phyloP scores from a whole-genome alignment of 1,140 invertebrate species.

The Drosophila pandora region DNA sequence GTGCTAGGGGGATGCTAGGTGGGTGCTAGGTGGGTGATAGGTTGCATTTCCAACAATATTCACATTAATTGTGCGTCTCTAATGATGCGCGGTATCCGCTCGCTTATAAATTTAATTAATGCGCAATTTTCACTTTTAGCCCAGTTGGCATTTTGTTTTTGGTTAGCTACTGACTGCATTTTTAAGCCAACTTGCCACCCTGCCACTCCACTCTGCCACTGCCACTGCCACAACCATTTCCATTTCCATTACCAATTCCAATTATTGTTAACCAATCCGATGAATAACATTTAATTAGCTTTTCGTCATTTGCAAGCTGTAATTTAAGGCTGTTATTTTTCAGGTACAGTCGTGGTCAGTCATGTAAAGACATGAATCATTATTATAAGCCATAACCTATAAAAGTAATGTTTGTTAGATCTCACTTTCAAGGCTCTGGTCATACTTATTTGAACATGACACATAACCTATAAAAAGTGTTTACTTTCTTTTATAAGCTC shows the following conservation, averaged over 20 bases:
- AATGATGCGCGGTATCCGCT: slow-evolving; percentile 65
- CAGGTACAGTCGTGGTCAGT: not conserved
- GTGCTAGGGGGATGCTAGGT: no score
- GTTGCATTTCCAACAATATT: slow-evolving; percentile 47
- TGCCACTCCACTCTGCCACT: no score
- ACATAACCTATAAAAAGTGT: no score
- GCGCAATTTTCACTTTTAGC: slow-evolving; percentile 69
- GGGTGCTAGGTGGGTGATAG: no score
- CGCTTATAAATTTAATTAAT: slow-evolving; percentile 78
- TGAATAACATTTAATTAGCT: slow-evolving; percentile 72
- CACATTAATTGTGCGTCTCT: slow-evolving; percentile 69
- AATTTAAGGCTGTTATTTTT: not conserved
- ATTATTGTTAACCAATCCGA: slow-evolving; percentile 45
- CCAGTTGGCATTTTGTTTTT: slow-evolving; percentile 54
- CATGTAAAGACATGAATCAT: not conserved
- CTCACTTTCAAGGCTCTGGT: no score
- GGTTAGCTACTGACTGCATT: slow-evolving; percentile 6
- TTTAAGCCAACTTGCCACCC: not conserved
- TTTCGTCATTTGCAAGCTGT: slow-evolving; percentile 38
- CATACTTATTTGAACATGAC: no score
- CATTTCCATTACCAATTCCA: not conserved
- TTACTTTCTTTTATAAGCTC: no score
- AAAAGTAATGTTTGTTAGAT: no score
- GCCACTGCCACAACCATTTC: not conserved
- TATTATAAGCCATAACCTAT: no score